A percentile compares a stretch with the other conserved stretches of the same genome.
Conservation (phyloP, 1,140 invertebrate genomes). For the Drosophila malerkotliana region DNA sequence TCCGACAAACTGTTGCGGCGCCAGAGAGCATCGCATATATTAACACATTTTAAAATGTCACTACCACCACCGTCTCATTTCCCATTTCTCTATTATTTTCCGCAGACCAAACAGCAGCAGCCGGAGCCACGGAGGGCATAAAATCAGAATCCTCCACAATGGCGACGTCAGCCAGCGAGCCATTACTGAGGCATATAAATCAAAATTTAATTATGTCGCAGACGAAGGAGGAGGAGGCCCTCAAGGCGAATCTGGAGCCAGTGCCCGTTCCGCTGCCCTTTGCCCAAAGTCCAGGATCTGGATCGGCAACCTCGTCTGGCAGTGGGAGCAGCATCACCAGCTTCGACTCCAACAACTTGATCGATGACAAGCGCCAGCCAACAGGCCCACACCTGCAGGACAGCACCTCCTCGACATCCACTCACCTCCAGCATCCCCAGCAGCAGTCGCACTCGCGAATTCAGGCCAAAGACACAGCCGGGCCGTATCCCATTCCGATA, state of each 20-base stretch:
- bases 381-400: constrained; percentile 43
- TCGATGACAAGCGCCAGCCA: constrained; percentile 68
- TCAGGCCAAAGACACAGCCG: constrained; percentile 75
- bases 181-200: constrained; percentile 75
- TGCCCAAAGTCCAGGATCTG: constrained; percentile 26
- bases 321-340: constrained; percentile 77
- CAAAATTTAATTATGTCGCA: constrained; percentile 82
- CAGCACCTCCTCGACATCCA: not conserved
- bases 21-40: constrained; percentile 64
- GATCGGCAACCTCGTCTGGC: constrained; percentile 3
- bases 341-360: constrained; percentile 76
- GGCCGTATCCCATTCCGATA: constrained; percentile 67
- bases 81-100: constrained; percentile 3
- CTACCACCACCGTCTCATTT: constrained; percentile 3
- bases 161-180: constrained; percentile 39
- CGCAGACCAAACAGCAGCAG: constrained; percentile 26
- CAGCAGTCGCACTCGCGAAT: constrained; percentile 63
- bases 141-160: constrained; percentile 24
- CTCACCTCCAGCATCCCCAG: constrained; percentile 27
- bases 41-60: constrained; percentile 77
- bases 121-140: not conserved
- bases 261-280: constrained; percentile 35
- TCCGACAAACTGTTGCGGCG: constrained; percentile 53
- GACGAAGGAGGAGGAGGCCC: constrained; percentile 32
- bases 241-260: constrained; percentile 9